phyloP scores from a whole-genome alignment of 2,888 invertebrate genomes.

The Agrochola litura region DNA sequence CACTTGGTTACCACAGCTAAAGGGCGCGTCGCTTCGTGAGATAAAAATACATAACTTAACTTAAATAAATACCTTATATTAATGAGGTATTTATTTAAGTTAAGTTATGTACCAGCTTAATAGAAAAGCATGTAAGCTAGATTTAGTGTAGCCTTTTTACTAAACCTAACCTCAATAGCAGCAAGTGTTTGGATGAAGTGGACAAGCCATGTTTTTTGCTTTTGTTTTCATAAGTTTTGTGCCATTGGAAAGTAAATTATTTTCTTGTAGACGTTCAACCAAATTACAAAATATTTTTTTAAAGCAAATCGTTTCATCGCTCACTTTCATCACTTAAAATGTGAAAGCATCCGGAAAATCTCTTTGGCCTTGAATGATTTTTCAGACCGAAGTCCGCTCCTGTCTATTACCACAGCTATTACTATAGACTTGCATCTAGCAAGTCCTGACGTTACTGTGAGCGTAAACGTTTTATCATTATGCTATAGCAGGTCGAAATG shows the following conservation, averaged over 20 bases:
- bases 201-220: not conserved
- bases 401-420: not conserved
- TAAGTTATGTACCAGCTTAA: not conserved
- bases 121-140: not conserved
- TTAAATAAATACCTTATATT: too few relatives aligned
- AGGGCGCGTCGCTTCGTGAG: too few relatives aligned
- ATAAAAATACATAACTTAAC: too few relatives aligned
- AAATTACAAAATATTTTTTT: not conserved
- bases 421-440: not conserved
- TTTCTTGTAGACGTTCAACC: not conserved
- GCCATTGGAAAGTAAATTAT: not conserved
- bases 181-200: not conserved
- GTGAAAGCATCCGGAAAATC: conserved; percentile 22
- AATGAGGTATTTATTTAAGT: not conserved
- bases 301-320: not conserved
- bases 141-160: too few relatives aligned
- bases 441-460: not conserved
- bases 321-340: conserved; percentile 15
- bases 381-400: not conserved
- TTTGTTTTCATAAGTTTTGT: not conserved
- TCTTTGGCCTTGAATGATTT: conserved; percentile 32
- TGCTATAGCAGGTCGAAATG: not conserved
- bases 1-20: too few relatives aligned
- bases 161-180: not conserved
- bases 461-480: not conserved